Evolutionary conservation across 1,140 invertebrate genomes (phyloP).

Genomic region (Eriosoma lanigerum): DNA sequence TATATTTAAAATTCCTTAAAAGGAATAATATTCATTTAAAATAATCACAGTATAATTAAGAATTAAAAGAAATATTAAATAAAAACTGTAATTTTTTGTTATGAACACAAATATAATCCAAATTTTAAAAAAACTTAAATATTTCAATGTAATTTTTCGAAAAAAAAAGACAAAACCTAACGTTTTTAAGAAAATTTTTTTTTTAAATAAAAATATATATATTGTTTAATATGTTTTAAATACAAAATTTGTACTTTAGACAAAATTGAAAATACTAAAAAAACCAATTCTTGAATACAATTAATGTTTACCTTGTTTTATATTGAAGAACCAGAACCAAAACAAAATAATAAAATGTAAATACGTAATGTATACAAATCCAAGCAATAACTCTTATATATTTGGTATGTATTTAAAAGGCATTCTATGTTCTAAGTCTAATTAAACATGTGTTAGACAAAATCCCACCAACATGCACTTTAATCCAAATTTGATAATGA

Average conservation of each 20-base stretch:
- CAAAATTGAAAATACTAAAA: neutral
- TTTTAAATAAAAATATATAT: neutral
- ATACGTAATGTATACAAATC: neutral
- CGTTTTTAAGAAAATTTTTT: neutral
- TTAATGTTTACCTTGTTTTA: neutral
- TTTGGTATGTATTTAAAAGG: conserved; percentile 22
- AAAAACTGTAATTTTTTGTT: neutral
- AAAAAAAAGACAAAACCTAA: neutral
- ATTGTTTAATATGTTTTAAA: neutral
- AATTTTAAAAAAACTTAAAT: neutral
- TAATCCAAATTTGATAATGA: conserved; percentile 11
- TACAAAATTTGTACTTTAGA: neutral
- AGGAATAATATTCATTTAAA: neutral
- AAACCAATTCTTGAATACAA: neutral
- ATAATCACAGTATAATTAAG: neutral
- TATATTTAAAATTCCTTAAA: too few relatives aligned
- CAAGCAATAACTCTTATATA: conserved; percentile 16
- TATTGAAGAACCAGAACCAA: conserved; percentile 42
- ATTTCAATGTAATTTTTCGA: neutral
- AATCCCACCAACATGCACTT: conserved; percentile 3
- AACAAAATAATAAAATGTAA: conserved; percentile 15
- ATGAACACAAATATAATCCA: neutral
- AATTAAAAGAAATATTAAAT: conserved; percentile 20
- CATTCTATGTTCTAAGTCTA: conserved; percentile 35
- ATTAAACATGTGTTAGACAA: conserved; percentile 18